phyloP scores from a whole-genome alignment of 2,888 invertebrate species.

The Scaptomyza reducta region DNA sequence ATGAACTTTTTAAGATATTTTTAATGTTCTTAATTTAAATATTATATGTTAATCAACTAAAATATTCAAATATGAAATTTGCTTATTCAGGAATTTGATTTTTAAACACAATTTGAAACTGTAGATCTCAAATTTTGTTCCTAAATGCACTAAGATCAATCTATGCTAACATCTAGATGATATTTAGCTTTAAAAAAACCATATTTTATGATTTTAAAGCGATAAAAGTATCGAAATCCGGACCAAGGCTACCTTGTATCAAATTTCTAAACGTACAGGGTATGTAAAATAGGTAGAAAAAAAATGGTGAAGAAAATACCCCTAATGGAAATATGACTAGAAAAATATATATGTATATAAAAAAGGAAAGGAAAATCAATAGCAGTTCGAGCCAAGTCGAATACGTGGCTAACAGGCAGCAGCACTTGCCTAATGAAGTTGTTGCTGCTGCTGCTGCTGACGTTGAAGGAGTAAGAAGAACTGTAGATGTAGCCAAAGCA shows the following conservation, averaged over 20 bases:
- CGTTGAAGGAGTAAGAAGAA: background rate
- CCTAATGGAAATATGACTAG: slow-evolving; percentile 48
- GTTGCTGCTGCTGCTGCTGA: slow-evolving; percentile 17
- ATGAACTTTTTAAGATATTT: too few relatives aligned
- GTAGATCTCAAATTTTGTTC: too few relatives aligned
- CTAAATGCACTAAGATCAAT: too few relatives aligned
- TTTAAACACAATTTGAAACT: too few relatives aligned
- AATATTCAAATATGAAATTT: too few relatives aligned
- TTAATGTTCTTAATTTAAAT: too few relatives aligned
- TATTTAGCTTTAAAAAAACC: too few relatives aligned
- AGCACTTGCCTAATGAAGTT: slow-evolving; percentile 63
- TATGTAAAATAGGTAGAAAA: background rate
- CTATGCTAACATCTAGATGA: too few relatives aligned
- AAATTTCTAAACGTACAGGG: background rate
- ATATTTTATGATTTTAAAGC: too few relatives aligned
- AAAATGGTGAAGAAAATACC: slow-evolving; percentile 5
- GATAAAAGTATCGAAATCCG: too few relatives aligned
- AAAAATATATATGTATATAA: background rate
- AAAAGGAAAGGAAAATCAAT: slow-evolving; percentile 55
- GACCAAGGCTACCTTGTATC: background rate
- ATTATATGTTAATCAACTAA: too few relatives aligned
- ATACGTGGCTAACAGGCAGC: slow-evolving; percentile 34
- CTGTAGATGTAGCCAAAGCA: slow-evolving; percentile 3
- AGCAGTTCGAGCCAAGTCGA: slow-evolving; percentile 16
- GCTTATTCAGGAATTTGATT: too few relatives aligned